Conservation (phyloP, 2,888 invertebrate species). For the Rotaria magnacalcarata region DNA sequence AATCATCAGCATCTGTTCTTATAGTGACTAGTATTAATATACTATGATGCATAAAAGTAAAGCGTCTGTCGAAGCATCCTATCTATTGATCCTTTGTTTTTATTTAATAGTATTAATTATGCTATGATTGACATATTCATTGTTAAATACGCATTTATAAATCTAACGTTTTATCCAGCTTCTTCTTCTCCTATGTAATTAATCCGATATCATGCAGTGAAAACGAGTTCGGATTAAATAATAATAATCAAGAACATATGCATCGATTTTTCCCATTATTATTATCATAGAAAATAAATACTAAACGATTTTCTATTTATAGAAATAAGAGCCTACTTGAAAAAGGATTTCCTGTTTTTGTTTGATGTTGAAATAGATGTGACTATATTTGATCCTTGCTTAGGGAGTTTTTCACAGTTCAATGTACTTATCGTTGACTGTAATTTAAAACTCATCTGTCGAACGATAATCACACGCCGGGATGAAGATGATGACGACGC, state of each 20-base stretch:
- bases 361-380: not conserved
- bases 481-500: no score
- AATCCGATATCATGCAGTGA: not conserved
- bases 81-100: not conserved
- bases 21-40: constrained; percentile 19
- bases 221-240: not conserved
- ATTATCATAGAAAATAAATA: not conserved
- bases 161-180: not conserved
- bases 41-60: not conserved
- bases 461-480: no score
- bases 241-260: not conserved
- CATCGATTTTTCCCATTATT: not conserved
- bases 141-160: not conserved
- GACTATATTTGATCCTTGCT: no score
- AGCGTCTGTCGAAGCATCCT: not conserved
- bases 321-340: not conserved
- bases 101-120: constrained; percentile 17
- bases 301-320: not conserved
- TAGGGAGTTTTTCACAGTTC: no score
- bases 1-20: constrained; percentile 29
- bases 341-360: not conserved
- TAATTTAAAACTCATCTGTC: no score
- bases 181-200: not conserved
- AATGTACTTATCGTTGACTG: no score
- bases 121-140: not conserved